Conservation (phyloP, 2,888 invertebrate genomes). For the Clivina fossor region DNA sequence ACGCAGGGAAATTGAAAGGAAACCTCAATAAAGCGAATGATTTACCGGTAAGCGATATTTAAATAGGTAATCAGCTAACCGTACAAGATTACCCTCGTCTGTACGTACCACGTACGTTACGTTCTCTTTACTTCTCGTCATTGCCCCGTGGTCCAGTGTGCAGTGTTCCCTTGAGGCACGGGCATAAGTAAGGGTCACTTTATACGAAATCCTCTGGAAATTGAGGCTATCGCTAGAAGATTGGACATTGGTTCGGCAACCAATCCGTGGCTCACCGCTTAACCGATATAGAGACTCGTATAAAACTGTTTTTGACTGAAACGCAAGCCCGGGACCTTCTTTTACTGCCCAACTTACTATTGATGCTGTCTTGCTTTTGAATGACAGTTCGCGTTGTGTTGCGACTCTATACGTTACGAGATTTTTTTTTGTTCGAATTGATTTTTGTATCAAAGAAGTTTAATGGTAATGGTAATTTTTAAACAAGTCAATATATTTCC, state of each 20-base stretch:
- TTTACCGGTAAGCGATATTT: slow-evolving; percentile 37
- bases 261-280: slow-evolving; percentile 43
- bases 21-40: slow-evolving; percentile 34
- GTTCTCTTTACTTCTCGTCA: background rate
- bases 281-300: slow-evolving; percentile 37
- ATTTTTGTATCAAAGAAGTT: no score
- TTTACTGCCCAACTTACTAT: no score
- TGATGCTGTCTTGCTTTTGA: no score
- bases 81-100: slow-evolving; percentile 28
- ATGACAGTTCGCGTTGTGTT: no score
- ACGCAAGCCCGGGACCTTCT: no score
- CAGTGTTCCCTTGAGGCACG: slow-evolving; percentile 30
- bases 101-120: background rate
- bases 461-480: no score
- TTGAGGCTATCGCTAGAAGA: slow-evolving; percentile 49
- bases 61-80: slow-evolving; percentile 39
- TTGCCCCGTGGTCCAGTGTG: background rate
- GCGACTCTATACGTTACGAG: no score
- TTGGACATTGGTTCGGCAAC: slow-evolving; percentile 49
- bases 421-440: no score
- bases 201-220: slow-evolving; percentile 48
- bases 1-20: slow-evolving; percentile 33
- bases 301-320: slow-evolving; percentile 31
- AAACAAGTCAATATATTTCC: no score
- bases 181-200: slow-evolving; percentile 45